A percentile compares a stretch with the other conserved stretches of the same genome.
Evolutionary conservation across 2,797 vertebrate species (phyloP).

Genomic region (Balearica regulorum): DNA sequence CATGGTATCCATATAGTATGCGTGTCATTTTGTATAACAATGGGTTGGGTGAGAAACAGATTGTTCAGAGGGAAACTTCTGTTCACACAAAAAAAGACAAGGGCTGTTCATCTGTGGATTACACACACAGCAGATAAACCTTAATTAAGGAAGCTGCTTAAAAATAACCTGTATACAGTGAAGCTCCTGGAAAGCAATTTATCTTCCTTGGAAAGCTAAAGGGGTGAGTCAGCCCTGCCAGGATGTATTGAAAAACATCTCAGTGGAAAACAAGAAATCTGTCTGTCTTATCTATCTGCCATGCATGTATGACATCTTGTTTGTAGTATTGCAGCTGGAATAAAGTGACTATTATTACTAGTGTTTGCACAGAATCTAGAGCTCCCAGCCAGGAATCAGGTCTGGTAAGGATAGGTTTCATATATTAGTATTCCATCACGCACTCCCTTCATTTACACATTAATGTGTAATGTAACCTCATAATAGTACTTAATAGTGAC

Average conservation of each 20-base stretch:
- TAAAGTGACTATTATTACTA: background rate
- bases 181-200: slow-evolving; percentile 55
- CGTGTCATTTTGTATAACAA: slow-evolving; percentile 3
- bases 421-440: background rate
- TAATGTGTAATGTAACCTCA: background rate
- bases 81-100: background rate
- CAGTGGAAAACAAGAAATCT: slow-evolving; percentile 32
- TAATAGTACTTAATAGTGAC: background rate
- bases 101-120: background rate
- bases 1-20: background rate
- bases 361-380: background rate
- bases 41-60: slow-evolving; percentile 7
- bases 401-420: background rate
- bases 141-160: slow-evolving; percentile 28
- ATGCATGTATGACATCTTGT: background rate
- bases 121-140: background rate
- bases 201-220: slow-evolving; percentile 47
- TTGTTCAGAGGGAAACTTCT: slow-evolving; percentile 2
- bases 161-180: slow-evolving; percentile 25
- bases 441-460: background rate
- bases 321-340: background rate
- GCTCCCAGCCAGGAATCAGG: background rate
- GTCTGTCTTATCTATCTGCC: background rate
- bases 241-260: slow-evolving; percentile 19
- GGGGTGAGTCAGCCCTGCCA: slow-evolving; percentile 31